These are phyloP conservation scores for Masticophis lateralis DNA, from an alignment of 2,797 vertebrate genomes.

Conservation along the genomic window DNA sequence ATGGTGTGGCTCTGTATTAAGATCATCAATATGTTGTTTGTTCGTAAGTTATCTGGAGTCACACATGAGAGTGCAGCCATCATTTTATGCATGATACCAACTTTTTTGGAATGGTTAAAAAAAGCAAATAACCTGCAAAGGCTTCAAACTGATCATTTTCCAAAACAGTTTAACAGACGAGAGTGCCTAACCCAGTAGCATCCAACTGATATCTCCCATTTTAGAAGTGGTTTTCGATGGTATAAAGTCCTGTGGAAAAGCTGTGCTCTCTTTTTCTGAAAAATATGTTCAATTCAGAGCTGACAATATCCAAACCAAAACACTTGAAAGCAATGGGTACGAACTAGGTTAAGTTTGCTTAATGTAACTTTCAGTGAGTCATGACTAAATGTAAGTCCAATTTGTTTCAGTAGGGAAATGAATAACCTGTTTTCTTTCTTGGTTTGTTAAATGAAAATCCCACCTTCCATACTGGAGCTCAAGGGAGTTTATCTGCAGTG, in stretches of 20 bases:
- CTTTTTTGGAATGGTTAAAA: not conserved
- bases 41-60: not conserved
- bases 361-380: not conserved
- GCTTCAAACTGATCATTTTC: not conserved
- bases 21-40: not conserved
- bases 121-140: not conserved
- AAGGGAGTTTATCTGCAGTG: not conserved
- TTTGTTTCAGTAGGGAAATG: not conserved
- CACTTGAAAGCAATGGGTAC: not conserved
- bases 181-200: not conserved
- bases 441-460: not conserved
- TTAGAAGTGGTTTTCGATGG: not conserved
- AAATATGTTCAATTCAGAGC: not conserved
- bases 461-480: not conserved
- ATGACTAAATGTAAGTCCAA: not conserved
- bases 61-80: not conserved
- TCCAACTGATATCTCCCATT: not conserved
- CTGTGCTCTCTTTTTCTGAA: not conserved
- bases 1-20: not conserved
- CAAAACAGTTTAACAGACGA: not conserved
- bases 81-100: not conserved
- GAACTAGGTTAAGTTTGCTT: not conserved
- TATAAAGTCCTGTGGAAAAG: not conserved
- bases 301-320: not conserved
- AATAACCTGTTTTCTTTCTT: not conserved